Conservation (phyloP, 23 tunicate species). For the Botrylloides violaceus region DNA sequence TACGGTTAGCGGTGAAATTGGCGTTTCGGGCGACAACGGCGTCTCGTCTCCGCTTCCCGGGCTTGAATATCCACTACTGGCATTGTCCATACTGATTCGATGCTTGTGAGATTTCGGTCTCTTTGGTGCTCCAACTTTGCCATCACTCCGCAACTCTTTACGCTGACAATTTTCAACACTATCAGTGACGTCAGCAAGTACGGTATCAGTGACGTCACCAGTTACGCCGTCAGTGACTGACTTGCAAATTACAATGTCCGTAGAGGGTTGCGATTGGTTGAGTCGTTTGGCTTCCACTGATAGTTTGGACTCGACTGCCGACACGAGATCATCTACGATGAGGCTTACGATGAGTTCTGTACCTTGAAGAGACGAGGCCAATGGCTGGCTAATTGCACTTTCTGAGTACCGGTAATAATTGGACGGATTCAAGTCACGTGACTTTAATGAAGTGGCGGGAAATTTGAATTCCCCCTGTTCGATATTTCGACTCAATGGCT, state of each 20-base stretch:
- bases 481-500: no score
- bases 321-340: neutral
- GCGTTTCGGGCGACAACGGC: constrained; percentile 22
- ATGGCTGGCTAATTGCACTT: neutral
- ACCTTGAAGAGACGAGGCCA: neutral
- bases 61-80: constrained; percentile 80
- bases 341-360: neutral
- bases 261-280: neutral
- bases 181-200: neutral
- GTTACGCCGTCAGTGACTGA: neutral
- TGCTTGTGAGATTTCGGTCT: constrained; percentile 1
- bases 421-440: neutral
- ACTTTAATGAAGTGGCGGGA: no score
- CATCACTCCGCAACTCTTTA: neutral
- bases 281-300: neutral
- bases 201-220: neutral
- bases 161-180: constrained; percentile 5
- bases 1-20: constrained; percentile 4
- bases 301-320: neutral
- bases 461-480: no score
- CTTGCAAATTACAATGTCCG: no score
- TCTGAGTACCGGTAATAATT: neutral
- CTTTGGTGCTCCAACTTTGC: neutral
- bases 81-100: constrained; percentile 28
- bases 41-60: constrained; percentile 48